phyloP scores from a whole-genome alignment of 2,797 vertebrate species.

The Rhabdomys pumilio region DNA sequence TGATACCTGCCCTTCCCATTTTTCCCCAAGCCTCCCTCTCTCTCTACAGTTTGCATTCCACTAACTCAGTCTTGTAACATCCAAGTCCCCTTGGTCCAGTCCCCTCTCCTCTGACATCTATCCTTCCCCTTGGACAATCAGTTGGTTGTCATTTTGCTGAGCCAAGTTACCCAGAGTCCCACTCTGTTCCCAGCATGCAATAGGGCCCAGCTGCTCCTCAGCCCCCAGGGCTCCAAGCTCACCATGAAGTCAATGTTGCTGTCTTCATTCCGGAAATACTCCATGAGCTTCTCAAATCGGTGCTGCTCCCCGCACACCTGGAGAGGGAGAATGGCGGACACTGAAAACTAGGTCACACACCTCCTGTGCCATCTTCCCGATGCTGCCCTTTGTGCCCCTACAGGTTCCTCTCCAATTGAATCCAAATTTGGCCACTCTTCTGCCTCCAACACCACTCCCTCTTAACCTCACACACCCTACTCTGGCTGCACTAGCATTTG shows the following conservation, averaged over 20 bases:
- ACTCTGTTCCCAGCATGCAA: neutral
- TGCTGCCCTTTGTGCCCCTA: neutral
- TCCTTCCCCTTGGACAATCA: slow-evolving; percentile 87
- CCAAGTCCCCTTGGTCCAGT: neutral
- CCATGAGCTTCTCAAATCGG: slow-evolving; percentile 98
- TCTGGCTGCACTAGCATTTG: neutral
- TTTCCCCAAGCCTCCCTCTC: neutral
- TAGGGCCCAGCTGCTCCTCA: neutral
- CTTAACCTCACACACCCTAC: neutral
- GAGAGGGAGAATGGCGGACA: neutral
- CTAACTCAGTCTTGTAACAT: neutral
- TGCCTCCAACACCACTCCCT: neutral
- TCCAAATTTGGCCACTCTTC: neutral
- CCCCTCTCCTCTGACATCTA: neutral
- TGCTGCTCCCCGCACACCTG: slow-evolving; percentile 96
- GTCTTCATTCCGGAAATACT: slow-evolving; percentile 95
- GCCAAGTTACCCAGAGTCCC: neutral
- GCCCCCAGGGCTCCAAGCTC: slow-evolving; percentile 72
- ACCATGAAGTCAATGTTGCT: slow-evolving; percentile 98
- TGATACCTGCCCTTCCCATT: neutral
- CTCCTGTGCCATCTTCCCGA: neutral
- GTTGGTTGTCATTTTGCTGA: slow-evolving; percentile 88
- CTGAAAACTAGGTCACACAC: neutral
- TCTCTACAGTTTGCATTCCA: neutral
- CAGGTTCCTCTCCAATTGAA: neutral